Conservation (phyloP, 2,888 invertebrate species). For the Aphrophora alni region DNA sequence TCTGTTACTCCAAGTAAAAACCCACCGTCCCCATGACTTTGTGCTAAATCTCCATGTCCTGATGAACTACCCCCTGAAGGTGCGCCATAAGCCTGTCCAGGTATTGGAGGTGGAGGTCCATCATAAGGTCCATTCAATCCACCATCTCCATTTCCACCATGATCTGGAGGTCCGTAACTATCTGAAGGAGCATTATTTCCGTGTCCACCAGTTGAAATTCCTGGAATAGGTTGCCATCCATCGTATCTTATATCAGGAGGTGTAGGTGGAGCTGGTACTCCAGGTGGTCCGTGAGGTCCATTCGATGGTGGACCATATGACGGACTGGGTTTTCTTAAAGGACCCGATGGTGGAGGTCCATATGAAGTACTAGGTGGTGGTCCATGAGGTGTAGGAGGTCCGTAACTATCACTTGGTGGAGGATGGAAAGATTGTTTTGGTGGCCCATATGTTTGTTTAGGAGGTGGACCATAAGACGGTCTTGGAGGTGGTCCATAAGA, state of each 20-base stretch:
- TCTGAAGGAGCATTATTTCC: conserved; percentile 50
- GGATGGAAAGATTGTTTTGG: conserved; percentile 65
- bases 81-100: conserved; percentile 31
- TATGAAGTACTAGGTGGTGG: conserved; percentile 46
- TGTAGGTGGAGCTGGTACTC: conserved; percentile 75
- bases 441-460: conserved; percentile 58
- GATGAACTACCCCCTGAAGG: conserved; percentile 17
- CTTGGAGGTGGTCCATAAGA: conserved; percentile 53
- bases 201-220: conserved; percentile 58
- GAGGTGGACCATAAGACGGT: conserved; percentile 51
- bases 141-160: conserved; percentile 30
- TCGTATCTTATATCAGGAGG: conserved; percentile 79
- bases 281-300: conserved; percentile 57
- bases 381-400: conserved; percentile 54
- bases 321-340: conserved; percentile 40
- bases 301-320: conserved; percentile 41
- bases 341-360: conserved; percentile 59
- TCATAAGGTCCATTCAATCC: conserved; percentile 17
- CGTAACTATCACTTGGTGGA: conserved; percentile 65
- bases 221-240: conserved; percentile 87
- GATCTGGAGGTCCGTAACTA: conserved; percentile 56
- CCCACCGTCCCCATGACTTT: neutral
- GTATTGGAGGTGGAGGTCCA: conserved; percentile 35
- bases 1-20: neutral
- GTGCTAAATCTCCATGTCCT: neutral